phyloP scores from a whole-genome alignment of 2,113 vertebrate species.

The Daboia siamensis region DNA sequence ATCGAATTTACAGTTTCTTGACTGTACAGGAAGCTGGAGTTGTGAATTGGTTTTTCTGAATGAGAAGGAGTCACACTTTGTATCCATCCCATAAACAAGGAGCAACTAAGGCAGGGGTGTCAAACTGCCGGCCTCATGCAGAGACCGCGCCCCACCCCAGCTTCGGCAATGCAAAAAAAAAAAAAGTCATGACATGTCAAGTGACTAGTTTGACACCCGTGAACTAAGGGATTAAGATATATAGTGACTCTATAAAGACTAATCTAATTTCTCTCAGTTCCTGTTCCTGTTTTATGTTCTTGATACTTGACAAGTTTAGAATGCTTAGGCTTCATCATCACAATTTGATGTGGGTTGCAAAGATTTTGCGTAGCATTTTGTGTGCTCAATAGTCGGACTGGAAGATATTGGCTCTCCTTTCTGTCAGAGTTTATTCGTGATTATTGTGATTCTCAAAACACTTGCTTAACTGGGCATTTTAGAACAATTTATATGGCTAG shows the following conservation, averaged over 20 bases:
- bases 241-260: not conserved
- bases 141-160: too few species aligned
- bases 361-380: not conserved
- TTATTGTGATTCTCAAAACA: too few species aligned
- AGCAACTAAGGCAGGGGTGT: not conserved
- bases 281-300: not conserved
- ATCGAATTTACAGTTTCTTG: not conserved
- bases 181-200: too few species aligned
- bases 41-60: not conserved
- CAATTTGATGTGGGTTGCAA: not conserved
- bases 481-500: too few species aligned
- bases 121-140: too few species aligned
- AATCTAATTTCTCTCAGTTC: not conserved
- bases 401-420: too few species aligned
- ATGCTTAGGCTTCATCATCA: not conserved
- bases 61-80: not conserved
- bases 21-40: not conserved
- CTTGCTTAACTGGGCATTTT: too few species aligned
- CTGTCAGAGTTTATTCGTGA: too few species aligned
- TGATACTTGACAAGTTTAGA: not conserved
- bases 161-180: too few species aligned
- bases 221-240: not conserved
- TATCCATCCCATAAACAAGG: not conserved
- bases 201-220: too few species aligned
- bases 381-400: too few species aligned